Evolutionary conservation across 1,140 invertebrate species (phyloP).

Genomic region (Choristoneura fumiferana): DNA sequence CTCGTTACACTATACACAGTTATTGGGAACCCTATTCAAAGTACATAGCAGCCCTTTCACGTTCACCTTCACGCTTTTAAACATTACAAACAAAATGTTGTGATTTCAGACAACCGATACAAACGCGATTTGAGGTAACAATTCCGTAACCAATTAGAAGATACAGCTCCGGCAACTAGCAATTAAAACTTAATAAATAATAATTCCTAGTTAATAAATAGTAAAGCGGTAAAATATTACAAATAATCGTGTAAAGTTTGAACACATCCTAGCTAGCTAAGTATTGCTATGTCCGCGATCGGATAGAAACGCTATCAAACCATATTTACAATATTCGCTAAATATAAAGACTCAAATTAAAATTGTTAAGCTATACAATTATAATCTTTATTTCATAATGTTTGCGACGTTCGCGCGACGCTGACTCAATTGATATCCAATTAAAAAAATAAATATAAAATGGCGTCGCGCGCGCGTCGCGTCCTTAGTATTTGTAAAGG

Average conservation of each 20-base stretch:
- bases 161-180: constrained; percentile 24
- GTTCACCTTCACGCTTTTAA: constrained; percentile 15
- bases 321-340: constrained; percentile 69
- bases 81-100: constrained; percentile 7
- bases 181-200: constrained; percentile 44
- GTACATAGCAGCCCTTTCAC: constrained; percentile 25
- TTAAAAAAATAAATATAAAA: constrained; percentile 15
- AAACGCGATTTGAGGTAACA: constrained; percentile 28
- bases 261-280: constrained; percentile 69
- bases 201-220: constrained; percentile 52
- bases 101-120: constrained; percentile 20
- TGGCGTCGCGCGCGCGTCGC: background rate
- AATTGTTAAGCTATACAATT: constrained; percentile 66
- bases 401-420: constrained; percentile 25
- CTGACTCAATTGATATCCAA: background rate
- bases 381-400: constrained; percentile 48
- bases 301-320: constrained; percentile 68
- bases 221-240: constrained; percentile 56
- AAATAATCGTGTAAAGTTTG: constrained; percentile 55
- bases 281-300: constrained; percentile 58
- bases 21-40: constrained; percentile 24
- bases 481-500: constrained; percentile 44
- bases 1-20: constrained; percentile 38
- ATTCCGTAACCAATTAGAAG: constrained; percentile 26
- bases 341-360: constrained; percentile 58